Percentiles rank a stretch among this genome's conserved stretches.
Evolutionary conservation across 1,140 invertebrate species (phyloP).

Genomic region (Lethrus apterus): DNA sequence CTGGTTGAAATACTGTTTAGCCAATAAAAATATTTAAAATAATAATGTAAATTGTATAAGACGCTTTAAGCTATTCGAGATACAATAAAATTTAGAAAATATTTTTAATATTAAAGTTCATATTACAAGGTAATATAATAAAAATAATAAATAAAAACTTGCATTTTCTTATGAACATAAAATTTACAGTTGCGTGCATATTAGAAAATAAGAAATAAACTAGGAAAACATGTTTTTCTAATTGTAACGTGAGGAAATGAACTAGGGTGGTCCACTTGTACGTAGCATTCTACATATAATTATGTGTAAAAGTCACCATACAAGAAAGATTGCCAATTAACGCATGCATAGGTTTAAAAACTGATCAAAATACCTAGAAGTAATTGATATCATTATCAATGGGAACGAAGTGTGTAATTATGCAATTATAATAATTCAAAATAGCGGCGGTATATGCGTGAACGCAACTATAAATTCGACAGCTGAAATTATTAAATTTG

Average conservation of each 20-base stretch:
- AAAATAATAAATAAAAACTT: no score
- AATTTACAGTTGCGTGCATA: no score
- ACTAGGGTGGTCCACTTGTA: no score
- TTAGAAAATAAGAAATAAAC: no score
- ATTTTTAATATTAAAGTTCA: no score
- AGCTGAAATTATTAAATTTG: no score
- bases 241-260: not conserved
- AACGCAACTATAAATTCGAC: not conserved
- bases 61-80: no score
- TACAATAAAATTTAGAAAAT: no score
- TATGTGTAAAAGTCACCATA: not conserved
- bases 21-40: no score
- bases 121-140: no score
- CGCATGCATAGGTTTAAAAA: not conserved
- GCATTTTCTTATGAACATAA: no score
- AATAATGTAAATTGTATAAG: conserved; percentile 3
- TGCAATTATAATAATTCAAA: not conserved
- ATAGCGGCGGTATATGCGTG: not conserved
- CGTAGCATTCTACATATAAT: not conserved
- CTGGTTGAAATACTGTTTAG: not conserved
- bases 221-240: not conserved
- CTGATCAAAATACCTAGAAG: not conserved
- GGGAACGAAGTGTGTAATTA: conserved; percentile 2
- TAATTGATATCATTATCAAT: conserved; percentile 10
- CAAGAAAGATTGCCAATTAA: not conserved